Evolutionary conservation across 2,113 vertebrate genomes (phyloP).

Genomic region (Cephalopterus ornatus): DNA sequence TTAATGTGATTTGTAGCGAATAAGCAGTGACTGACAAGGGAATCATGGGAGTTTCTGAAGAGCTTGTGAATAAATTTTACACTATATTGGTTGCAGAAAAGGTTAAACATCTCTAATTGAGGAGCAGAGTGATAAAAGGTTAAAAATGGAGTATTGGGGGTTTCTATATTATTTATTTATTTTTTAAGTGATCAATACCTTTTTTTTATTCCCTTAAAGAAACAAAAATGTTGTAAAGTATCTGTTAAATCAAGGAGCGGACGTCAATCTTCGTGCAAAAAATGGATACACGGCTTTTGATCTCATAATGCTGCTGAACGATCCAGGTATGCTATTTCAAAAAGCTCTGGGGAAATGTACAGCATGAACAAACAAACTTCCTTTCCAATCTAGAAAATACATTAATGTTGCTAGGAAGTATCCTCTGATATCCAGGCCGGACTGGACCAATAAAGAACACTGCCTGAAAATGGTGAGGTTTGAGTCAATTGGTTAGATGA

Average conservation of each 20-base stretch:
- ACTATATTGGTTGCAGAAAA: not conserved
- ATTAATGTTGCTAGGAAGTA: not conserved
- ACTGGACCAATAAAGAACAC: not conserved
- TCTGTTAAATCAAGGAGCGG: constrained; percentile 89
- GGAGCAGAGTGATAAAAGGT: not conserved
- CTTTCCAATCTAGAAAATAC: not conserved
- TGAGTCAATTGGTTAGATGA: not conserved
- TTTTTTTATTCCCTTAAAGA: constrained; percentile 68
- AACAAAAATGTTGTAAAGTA: constrained; percentile 96
- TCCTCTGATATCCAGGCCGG: not conserved
- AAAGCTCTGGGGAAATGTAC: not conserved
- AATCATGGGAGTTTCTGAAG: not conserved
- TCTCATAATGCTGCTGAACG: constrained; percentile 94
- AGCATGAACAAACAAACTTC: not conserved
- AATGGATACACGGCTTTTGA: constrained; percentile 98
- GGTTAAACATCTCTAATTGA: not conserved
- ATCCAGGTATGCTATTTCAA: constrained; percentile 82
- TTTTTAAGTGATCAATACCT: not conserved
- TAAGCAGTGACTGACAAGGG: not conserved
- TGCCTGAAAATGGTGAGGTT: not conserved
- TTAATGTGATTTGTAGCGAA: not conserved
- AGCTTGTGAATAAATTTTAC: not conserved
- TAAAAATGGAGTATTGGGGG: not conserved
- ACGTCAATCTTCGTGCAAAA: constrained; percentile 91
- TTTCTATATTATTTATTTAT: not conserved